Evolutionary conservation across 2,888 invertebrate species (phyloP).

Genomic region (Isotomurus palustris): DNA sequence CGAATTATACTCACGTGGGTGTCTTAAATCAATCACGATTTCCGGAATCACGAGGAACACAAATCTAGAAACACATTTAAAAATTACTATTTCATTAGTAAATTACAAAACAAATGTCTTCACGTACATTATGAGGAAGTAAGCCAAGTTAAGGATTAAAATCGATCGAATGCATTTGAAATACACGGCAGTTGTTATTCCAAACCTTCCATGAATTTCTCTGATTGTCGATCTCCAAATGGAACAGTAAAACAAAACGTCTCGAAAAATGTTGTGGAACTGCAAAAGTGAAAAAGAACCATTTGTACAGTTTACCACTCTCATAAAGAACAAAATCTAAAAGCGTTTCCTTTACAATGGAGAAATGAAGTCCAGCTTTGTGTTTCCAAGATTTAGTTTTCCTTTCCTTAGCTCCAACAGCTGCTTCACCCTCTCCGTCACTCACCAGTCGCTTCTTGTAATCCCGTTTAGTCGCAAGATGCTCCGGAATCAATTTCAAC

Average conservation of each 20-base stretch:
- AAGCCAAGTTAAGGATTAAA: conserved; percentile 3
- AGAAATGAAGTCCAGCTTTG: not conserved
- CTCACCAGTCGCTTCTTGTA: no score
- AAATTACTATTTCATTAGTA: not conserved
- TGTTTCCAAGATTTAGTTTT: not conserved
- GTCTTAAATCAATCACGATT: not conserved
- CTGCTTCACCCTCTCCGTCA: no score
- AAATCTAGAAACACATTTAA: not conserved
- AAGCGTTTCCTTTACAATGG: not conserved
- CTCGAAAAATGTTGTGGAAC: conserved; percentile 1
- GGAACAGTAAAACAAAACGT: not conserved
- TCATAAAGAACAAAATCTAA: not conserved
- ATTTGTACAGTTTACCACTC: not conserved
- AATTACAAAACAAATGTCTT: not conserved
- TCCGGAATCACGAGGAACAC: not conserved
- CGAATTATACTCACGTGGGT: not conserved
- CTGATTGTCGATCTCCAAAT: conserved; percentile 19
- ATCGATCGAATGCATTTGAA: conserved; percentile 20
- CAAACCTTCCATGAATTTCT: conserved; percentile 21
- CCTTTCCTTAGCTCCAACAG: not conserved
- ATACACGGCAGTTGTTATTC: conserved; percentile 9
- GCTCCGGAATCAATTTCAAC: no score
- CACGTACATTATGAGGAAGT: conserved; percentile 7
- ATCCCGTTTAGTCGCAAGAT: no score
- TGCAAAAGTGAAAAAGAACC: not conserved